Evolutionary conservation across 2,113 vertebrate genomes (phyloP), one percentile per base, ranked within the genome.

Genomic region (Alligator sinensis): DNA sequence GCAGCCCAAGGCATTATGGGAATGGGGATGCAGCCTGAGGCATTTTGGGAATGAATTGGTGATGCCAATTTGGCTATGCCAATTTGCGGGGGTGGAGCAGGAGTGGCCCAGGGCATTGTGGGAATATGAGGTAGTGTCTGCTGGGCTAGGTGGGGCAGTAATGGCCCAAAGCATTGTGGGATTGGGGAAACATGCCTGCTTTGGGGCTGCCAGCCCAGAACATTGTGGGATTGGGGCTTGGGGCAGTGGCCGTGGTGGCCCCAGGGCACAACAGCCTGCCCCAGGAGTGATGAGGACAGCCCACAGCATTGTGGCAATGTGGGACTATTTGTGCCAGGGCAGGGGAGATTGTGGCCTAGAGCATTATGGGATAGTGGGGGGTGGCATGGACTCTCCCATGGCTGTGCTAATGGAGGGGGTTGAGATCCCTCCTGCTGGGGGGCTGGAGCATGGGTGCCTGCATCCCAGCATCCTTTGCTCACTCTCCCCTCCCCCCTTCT

Each of bases 401-500:
- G 34, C 34, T 34, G 34, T 34, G 34, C 34, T 34, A 34, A 34
- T 34, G 34, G 34, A 34, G 34, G 34, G 34, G 34, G 4, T 34
- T 34, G 34, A 34, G 34, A 34, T 34, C 34, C 34, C 34, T 34
- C 34, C 34, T 4, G 34, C 34, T 34, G 34, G 34, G 4, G 34
- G 34, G 34, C 34, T 34, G 34, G 34, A 34, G 34, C 34, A 34
- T 34, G 34, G 34, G 34, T 34, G 34, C 4, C 34, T 38, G 70
- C 30, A 66, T 91, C 89, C 83, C 83, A 28, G 86, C 93, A 89
- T 94, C 91, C 92, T 84, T 89, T 87, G 84, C 88, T 92, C 86
- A 83, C 86, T 64, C 60, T 61, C 75, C 58, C 58, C 63, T n/a
- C 64, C 38, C 57, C 64, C 70, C 74, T 66, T 87, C 63, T 92